Base-by-base conservation (phyloP, 2,113 vertebrate genomes). In the Salvelinus namaycush region DNA sequence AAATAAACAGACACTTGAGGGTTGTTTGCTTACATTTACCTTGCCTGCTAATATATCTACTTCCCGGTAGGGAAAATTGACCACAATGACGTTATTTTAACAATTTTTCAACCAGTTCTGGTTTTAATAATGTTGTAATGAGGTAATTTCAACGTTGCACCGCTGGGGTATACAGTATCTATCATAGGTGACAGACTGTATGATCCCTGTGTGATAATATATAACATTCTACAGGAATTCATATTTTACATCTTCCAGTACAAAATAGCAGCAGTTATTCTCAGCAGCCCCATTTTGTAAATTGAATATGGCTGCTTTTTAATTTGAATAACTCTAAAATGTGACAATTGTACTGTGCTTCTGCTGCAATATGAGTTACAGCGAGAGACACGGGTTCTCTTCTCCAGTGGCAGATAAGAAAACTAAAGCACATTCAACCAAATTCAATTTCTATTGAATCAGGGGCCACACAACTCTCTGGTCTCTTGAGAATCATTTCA, bases 401-500 rank as follows among this genome's bases (percentile, higher is more conserved):
- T 5, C 59, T 57, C 68, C 59, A 49, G 44, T 60, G 72, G 70
- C 64, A 81, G 79, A 88, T 86, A 88, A 78, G 82, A 79, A 81
- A 67, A 83, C 80, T 81, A 72, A 69, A 81, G 77, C 76, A 34
- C 73, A 79, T 82, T 80, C 75, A 76, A 51, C 72, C 74, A 75
- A 82, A 82, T 79, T 80, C 16, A 77, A 82, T 88, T 83, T 85
- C 65, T 67, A 80, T 76, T 79, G 77, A 84, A 82, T 79, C 27
- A 44, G 54, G 72, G 39, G 76, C 29, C 80, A 76, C 66, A 69
- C 64, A 31, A 70, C 54, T 75, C 66, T 72, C 64, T 80, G 72
- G 22, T 68, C 76, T 77, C 64, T 77, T 60, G 54, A 67, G 70
- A 74, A 70, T 78, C 73, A 81, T 85, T 79, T 69, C 24, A 79